phyloP scores from a whole-genome alignment of 2,888 invertebrate species.

The Phasia obesa region DNA sequence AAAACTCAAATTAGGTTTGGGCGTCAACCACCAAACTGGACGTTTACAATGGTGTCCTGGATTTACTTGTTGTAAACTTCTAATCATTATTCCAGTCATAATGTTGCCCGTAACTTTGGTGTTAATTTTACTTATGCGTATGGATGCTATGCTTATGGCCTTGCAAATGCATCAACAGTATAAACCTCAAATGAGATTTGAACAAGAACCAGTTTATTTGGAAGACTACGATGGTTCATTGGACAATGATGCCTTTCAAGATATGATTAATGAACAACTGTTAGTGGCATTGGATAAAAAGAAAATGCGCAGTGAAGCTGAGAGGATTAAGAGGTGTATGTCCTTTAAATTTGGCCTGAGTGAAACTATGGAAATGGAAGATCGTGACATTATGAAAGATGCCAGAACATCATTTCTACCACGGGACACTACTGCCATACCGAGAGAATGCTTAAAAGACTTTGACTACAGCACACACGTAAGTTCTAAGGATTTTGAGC shows the following conservation, averaged over 20 bases:
- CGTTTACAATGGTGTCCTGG: constrained; percentile 83
- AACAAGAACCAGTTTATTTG: constrained; percentile 62
- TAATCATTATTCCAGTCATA: constrained; percentile 81
- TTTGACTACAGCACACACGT: constrained; percentile 41
- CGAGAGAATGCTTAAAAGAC: constrained; percentile 79
- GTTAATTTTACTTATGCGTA: constrained; percentile 78
- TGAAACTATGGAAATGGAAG: constrained; percentile 83
- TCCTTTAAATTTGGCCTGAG: constrained; percentile 77
- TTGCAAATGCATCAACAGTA: constrained; percentile 75
- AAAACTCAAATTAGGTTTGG: constrained; percentile 76
- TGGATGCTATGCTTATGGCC: constrained; percentile 80
- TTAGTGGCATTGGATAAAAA: constrained; percentile 68
- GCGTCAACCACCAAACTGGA: constrained; percentile 80
- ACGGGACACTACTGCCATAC: constrained; percentile 83
- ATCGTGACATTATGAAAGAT: constrained; percentile 85
- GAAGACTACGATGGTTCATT: constrained; percentile 74
- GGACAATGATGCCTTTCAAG: constrained; percentile 70
- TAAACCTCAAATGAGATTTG: constrained; percentile 64
- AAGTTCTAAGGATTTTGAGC: constrained; percentile 55
- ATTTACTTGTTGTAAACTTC: constrained; percentile 80
- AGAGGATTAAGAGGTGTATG: constrained; percentile 77
- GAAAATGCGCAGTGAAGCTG: constrained; percentile 71
- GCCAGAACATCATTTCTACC: constrained; percentile 86
- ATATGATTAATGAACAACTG: constrained; percentile 72
- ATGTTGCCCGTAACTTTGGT: constrained; percentile 81